phyloP scores from a whole-genome alignment of 2,797 vertebrate genomes.

The Pipistrellus pygmaeus region DNA sequence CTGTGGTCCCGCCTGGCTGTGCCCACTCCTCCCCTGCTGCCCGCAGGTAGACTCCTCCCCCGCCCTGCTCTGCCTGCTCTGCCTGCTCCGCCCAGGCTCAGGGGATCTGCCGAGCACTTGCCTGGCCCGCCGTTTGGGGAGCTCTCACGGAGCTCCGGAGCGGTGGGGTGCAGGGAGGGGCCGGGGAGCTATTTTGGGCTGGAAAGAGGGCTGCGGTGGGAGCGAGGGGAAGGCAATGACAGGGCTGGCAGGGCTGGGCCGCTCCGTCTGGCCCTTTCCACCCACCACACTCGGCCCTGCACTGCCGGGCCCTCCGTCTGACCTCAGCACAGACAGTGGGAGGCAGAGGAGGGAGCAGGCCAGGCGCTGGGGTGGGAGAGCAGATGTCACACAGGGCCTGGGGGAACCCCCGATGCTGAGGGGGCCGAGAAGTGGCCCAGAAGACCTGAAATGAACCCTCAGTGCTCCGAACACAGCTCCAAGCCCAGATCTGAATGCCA shows the following conservation, averaged over 20 bases:
- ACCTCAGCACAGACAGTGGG: background rate
- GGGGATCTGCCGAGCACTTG: background rate
- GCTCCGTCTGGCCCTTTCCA: background rate
- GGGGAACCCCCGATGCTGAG: background rate
- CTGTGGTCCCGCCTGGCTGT: background rate
- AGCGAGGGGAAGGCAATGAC: background rate
- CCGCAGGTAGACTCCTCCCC: background rate
- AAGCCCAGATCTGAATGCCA: too few species aligned
- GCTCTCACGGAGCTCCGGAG: background rate
- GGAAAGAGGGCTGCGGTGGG: constrained; percentile 47
- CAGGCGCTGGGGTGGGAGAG: background rate
- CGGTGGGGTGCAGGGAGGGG: constrained; percentile 21
- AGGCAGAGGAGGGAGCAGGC: background rate
- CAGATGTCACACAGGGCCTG: background rate
- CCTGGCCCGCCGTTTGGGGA: background rate
- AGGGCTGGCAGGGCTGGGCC: constrained; percentile 27
- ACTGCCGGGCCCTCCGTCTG: background rate
- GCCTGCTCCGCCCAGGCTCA: background rate
- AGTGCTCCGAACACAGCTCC: too few species aligned
- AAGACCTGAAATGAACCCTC: too few species aligned
- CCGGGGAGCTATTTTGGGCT: constrained; percentile 68
- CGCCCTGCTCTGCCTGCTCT: background rate
- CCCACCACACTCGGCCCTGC: background rate
- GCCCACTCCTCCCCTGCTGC: fast-evolving
- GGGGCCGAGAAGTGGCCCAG: background rate